Evolutionary conservation across 2,113 vertebrate species (phyloP), one percentile per base, ranked within the genome.

Genomic region (Lates calcarifer): DNA sequence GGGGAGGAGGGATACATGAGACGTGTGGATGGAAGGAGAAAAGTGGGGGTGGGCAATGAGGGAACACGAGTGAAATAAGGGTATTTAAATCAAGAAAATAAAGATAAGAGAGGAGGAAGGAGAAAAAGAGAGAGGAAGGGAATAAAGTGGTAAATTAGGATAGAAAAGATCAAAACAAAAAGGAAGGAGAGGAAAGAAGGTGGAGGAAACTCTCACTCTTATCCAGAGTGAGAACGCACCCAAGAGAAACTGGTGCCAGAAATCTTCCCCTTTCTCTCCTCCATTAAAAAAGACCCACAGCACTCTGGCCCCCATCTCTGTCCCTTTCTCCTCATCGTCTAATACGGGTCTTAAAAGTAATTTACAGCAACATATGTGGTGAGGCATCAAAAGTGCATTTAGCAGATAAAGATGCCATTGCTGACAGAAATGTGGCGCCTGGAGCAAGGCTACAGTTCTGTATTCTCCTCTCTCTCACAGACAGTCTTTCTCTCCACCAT

Each of bases 381-480:
- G 20, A 74, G 77, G 86, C 86, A 92, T 93, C 92, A 94, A 90
- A 93, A 94, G 90, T 91, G 90, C 89, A 94, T 94, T 93, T 89
- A 89, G 89, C 87, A 87, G 90, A 93, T 92, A 89, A 93, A 93
- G 91, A 91, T 90, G 90, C 84, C 86, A 89, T 60, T 41, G 60
- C 83, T 86, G 90, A 84, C 87, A 90, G 89, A 91, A 92, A 81
- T 89, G 91, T 85, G 84, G 88, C 26, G 90, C 90, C 82, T 77
- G 86, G 83, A 90, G 83, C 82, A 76, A 79, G 70, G 76, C 79
- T 66, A 58, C 73, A 63, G 73, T 79, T 85, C 64, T 67, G 56
- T 81, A 71, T 74, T 79, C 82, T 77, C 57, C 68, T 64, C 79
- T 74, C 77, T 79, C 57, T 35, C 18, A 18, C 20, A 56, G 11